phyloP scores from a whole-genome alignment of 1,140 invertebrate species.

The Drosophila novamexicana region DNA sequence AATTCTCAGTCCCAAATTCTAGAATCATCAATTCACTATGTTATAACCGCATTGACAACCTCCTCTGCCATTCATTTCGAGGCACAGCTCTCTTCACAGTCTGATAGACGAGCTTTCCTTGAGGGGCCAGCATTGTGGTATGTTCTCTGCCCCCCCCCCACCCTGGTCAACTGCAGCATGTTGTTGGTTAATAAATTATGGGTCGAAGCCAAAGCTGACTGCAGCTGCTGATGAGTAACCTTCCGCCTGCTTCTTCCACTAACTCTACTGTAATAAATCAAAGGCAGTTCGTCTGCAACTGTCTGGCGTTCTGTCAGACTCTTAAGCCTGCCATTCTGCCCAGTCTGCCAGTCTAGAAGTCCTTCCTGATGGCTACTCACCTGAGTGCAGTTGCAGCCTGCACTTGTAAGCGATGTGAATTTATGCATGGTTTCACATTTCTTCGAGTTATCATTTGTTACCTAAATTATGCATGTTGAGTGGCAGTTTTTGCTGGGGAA shows the following conservation, averaged over 20 bases:
- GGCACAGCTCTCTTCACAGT: neutral
- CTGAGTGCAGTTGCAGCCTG: slow-evolving; percentile 40
- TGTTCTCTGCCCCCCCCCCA: neutral
- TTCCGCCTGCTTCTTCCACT: slow-evolving; percentile 17
- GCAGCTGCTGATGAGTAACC: slow-evolving; percentile 74
- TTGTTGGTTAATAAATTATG: slow-evolving; percentile 73
- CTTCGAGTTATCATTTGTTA: slow-evolving; percentile 83
- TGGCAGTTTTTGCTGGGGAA: slow-evolving; percentile 70
- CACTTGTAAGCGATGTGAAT: slow-evolving; percentile 62
- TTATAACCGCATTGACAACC: slow-evolving; percentile 20
- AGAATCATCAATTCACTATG: neutral
- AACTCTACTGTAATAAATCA: slow-evolving; percentile 62
- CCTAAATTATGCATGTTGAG: slow-evolving; percentile 81
- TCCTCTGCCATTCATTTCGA: neutral
- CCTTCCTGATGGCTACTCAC: slow-evolving; percentile 24
- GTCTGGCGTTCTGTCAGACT: slow-evolving; percentile 59
- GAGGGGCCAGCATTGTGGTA: slow-evolving; percentile 19
- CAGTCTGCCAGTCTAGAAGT: slow-evolving; percentile 12
- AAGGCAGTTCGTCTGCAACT: slow-evolving; percentile 66
- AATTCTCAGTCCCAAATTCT: too few species aligned
- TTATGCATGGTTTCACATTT: slow-evolving; percentile 81
- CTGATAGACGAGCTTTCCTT: slow-evolving; percentile 47
- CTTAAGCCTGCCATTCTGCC: slow-evolving; percentile 34
- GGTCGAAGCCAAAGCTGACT: slow-evolving; percentile 65
- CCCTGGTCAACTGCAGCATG: slow-evolving; percentile 7